A percentile compares a stretch with the other conserved stretches of the same genome.
phyloP scores from a whole-genome alignment of 2,113 vertebrate genomes.

The Pseudonaja textilis region DNA sequence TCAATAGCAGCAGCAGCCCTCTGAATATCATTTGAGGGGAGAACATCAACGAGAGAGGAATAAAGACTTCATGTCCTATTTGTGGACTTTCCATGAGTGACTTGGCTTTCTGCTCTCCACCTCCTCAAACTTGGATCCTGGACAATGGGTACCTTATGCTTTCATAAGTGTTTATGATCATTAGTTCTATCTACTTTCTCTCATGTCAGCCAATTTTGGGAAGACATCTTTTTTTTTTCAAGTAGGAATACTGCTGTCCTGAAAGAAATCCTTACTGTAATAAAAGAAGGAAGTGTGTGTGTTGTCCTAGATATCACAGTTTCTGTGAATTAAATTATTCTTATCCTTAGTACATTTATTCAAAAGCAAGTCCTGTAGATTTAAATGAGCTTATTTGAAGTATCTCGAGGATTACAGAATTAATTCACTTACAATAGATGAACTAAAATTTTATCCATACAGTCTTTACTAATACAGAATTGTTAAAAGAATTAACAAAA shows the following conservation, averaged over 20 bases:
- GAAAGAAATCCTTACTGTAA: background rate
- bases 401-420: background rate
- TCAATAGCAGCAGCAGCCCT: background rate
- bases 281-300: background rate
- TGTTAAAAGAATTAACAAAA: background rate
- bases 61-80: background rate
- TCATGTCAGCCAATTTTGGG: background rate
- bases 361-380: background rate
- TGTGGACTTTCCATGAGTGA: background rate
- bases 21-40: background rate
- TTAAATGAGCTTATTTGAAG: background rate
- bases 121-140: background rate
- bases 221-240: background rate
- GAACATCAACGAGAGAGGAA: background rate
- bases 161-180: background rate
- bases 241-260: background rate
- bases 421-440: background rate
- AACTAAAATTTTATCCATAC: background rate
- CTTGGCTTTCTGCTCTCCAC: background rate
- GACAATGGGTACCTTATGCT: background rate
- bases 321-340: background rate
- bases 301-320: background rate
- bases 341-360: background rate
- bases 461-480: background rate
- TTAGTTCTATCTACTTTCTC: background rate